Evolutionary conservation across 2,113 vertebrate genomes (phyloP).

Genomic region (Cyprinus carpio): DNA sequence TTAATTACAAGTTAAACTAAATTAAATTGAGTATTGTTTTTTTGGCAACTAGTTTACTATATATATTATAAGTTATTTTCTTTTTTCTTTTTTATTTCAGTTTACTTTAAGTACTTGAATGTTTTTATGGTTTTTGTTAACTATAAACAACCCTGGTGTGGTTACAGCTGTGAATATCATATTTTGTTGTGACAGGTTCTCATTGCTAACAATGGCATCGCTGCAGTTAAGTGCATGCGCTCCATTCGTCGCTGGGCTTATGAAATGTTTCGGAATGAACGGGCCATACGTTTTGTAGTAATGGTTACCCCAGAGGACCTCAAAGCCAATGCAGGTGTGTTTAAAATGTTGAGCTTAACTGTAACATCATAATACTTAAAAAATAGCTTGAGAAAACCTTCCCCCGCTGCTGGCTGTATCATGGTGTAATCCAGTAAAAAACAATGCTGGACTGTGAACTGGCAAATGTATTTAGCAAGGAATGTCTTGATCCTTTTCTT

Average conservation of each 20-base stretch:
- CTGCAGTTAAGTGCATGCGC: slow-evolving; percentile 98
- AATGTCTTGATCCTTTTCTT: neutral
- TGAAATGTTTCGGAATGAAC: slow-evolving; percentile 98
- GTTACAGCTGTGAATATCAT: neutral
- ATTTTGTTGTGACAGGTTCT: slow-evolving; percentile 81
- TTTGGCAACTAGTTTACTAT: too few species aligned
- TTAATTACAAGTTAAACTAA: too few species aligned
- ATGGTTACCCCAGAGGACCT: slow-evolving; percentile 99
- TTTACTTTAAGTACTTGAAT: too few species aligned
- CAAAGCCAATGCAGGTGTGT: slow-evolving; percentile 95
- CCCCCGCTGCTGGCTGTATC: neutral
- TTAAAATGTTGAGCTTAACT: slow-evolving; percentile 2
- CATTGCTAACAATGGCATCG: slow-evolving; percentile 98
- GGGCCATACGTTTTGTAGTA: slow-evolving; percentile 95
- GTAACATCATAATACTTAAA: neutral
- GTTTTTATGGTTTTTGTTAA: neutral
- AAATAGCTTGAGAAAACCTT: neutral
- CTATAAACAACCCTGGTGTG: neutral
- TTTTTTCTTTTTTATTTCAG: too few species aligned
- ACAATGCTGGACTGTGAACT: slow-evolving; percentile 13
- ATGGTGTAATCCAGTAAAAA: neutral
- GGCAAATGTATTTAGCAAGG: neutral
- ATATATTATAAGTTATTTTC: too few species aligned
- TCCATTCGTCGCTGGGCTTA: slow-evolving; percentile 98
- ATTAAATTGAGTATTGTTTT: too few species aligned